These are phyloP conservation scores for Pseudoips prasinana DNA, from an alignment of 2,888 invertebrate species.

Conservation along the genomic window DNA sequence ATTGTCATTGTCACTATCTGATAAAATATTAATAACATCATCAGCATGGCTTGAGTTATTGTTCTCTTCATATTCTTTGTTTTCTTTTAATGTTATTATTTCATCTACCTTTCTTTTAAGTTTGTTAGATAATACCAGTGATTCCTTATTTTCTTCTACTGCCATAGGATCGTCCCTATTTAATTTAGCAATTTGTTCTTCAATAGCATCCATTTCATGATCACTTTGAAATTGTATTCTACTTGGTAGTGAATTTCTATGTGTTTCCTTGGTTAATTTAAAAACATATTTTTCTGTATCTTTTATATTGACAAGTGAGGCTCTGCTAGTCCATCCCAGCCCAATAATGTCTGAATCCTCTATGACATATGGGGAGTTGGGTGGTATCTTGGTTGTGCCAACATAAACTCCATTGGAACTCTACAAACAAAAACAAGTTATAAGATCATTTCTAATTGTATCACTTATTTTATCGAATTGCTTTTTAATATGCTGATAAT, in stretches of 20 bases:
- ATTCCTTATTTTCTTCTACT: slow-evolving; percentile 8
- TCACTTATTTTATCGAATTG: too few relatives aligned
- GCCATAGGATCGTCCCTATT: slow-evolving; percentile 14
- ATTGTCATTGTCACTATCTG: slow-evolving; percentile 56
- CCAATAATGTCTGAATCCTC: slow-evolving; percentile 75
- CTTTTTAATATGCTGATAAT: too few relatives aligned
- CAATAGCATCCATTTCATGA: slow-evolving; percentile 47
- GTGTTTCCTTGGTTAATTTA: slow-evolving; percentile 46
- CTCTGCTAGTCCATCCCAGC: slow-evolving; percentile 70
- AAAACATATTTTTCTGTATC: slow-evolving; percentile 66
- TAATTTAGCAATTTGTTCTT: slow-evolving; percentile 40
- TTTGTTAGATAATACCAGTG: slow-evolving; percentile 34
- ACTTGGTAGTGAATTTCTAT: slow-evolving; percentile 29
- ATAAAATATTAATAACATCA: slow-evolving; percentile 40
- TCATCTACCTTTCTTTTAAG: slow-evolving; percentile 52
- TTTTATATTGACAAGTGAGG: slow-evolving; percentile 45
- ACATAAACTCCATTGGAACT: slow-evolving; percentile 83
- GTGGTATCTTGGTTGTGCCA: slow-evolving; percentile 62
- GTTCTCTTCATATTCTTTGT: slow-evolving; percentile 22
- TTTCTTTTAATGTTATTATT: slow-evolving; percentile 30
- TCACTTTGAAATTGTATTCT: slow-evolving; percentile 56
- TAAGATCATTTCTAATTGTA: too few relatives aligned
- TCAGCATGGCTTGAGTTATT: slow-evolving; percentile 23
- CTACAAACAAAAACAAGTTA: slow-evolving; percentile 61
- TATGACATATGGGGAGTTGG: slow-evolving; percentile 53